Evolutionary conservation across 2,113 vertebrate genomes (phyloP), one percentile per base, ranked within the genome.

Genomic region (Lutjanus erythropterus): DNA sequence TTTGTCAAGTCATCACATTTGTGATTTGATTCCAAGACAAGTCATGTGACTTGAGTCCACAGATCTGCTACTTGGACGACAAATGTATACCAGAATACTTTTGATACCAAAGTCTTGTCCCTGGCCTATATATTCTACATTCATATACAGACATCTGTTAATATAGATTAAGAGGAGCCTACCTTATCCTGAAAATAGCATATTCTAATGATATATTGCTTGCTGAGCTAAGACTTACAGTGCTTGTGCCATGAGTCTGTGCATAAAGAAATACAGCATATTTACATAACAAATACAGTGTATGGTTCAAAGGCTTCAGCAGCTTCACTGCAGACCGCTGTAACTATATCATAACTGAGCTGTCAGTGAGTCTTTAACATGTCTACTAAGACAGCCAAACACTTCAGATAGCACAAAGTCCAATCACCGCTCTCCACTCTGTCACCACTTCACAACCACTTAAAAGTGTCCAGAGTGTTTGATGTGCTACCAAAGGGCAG

Each of bases 371-470:
- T 25, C 37, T 55, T 60, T 35, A 29, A 37, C 27, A n/a, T 33
- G 25, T 56, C 52, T 47, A 8, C 47, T 49, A 6, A 56, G 60
- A 69, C 18, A 11, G 31, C 39, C 42, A 61, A 62, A 71, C 35
- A 75, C 77, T 61, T 56, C 11, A 74, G 56, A 73, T 31, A 42
- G 25, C 73, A 58, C 55, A n/a, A 61, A 56, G 47, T 77, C 55
- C 49, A 29, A 33, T 66, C 55, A 25, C 15, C 33, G 44, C 6
- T 56, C 52, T 78, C 25, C 33, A 58, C 5, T 58, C 46, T 79
- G 65, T 68, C 47, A 14, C 78, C 70, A 47, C 64, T 81, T 71
- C 71, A 83, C 15, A 18, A 5, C 11, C 65, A 70, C 82, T 79
- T 65, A 1, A 12, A 23, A 62, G 41, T 33, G 62, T 55, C 47